These are phyloP conservation scores for Lasioglossum baleicum DNA, from an alignment of 1,140 invertebrate genomes.

Conservation along the genomic window DNA sequence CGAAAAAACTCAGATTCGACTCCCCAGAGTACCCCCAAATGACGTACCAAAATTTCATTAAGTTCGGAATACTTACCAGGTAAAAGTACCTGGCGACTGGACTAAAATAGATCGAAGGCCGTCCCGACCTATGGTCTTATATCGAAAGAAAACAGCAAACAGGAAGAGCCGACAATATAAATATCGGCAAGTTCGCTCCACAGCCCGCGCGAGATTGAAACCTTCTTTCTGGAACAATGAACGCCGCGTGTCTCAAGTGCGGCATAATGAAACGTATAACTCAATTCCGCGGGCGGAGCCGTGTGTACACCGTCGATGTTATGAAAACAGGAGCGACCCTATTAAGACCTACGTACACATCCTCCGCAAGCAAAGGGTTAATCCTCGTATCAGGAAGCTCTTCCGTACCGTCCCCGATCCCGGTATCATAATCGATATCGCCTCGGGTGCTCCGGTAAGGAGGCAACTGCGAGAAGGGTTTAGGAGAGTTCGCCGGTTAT, in stretches of 20 bases:
- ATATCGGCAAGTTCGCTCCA: neutral
- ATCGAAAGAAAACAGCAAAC: too few relatives aligned
- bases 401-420: neutral
- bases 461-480: neutral
- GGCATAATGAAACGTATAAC: constrained; percentile 1
- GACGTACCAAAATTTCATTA: too few relatives aligned
- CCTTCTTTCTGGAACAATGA: neutral
- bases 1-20: too few relatives aligned
- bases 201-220: neutral
- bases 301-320: neutral
- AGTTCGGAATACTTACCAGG: too few relatives aligned
- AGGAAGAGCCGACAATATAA: too few relatives aligned
- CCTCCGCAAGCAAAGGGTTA: constrained; percentile 8
- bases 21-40: too few relatives aligned
- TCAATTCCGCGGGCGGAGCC: neutral
- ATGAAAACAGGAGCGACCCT: constrained; percentile 2
- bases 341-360: constrained; percentile 5
- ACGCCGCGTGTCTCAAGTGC: neutral
- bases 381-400: neutral
- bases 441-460: neutral
- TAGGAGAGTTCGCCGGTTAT: neutral
- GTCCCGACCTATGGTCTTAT: too few relatives aligned
- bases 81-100: too few relatives aligned
- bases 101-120: too few relatives aligned
- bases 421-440: constrained; percentile 13